phyloP scores from a whole-genome alignment of 2,113 vertebrate species.

The Pseudorasbora parva region DNA sequence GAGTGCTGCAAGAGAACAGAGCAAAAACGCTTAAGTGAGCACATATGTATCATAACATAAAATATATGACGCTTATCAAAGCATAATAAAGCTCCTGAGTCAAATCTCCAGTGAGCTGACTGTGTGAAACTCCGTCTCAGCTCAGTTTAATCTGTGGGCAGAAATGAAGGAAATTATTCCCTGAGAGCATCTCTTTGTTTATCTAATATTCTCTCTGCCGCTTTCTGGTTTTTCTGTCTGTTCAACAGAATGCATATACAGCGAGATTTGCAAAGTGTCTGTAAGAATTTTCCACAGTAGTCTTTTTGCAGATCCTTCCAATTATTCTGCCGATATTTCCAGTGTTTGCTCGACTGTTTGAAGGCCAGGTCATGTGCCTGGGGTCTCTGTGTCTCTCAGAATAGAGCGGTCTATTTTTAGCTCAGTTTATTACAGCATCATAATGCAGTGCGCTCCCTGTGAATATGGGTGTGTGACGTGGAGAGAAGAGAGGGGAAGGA shows the following conservation, averaged over 20 bases:
- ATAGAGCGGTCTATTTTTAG: slow-evolving; percentile 55
- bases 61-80: slow-evolving; percentile 13
- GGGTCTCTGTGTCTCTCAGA: slow-evolving; percentile 33
- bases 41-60: slow-evolving; percentile 34
- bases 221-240: background rate
- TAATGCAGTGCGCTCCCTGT: slow-evolving; percentile 44
- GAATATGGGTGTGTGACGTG: slow-evolving; percentile 29
- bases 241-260: background rate
- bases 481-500: background rate
- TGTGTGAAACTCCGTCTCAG: slow-evolving; percentile 8
- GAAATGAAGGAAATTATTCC: slow-evolving; percentile 13
- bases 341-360: slow-evolving; percentile 48
- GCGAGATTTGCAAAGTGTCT: background rate
- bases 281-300: background rate
- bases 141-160: slow-evolving; percentile 23
- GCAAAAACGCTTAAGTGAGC: slow-evolving; percentile 29
- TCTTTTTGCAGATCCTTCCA: background rate
- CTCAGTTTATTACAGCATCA: slow-evolving; percentile 48
- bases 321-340: slow-evolving; percentile 24
- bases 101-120: slow-evolving; percentile 15
- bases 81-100: background rate
- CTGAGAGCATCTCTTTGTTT: background rate
- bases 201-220: background rate
- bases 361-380: slow-evolving; percentile 43
- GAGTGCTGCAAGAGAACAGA: slow-evolving; percentile 83